Evolutionary conservation across 2,113 vertebrate species (phyloP).

Genomic region (Corythaixoides concolor): DNA sequence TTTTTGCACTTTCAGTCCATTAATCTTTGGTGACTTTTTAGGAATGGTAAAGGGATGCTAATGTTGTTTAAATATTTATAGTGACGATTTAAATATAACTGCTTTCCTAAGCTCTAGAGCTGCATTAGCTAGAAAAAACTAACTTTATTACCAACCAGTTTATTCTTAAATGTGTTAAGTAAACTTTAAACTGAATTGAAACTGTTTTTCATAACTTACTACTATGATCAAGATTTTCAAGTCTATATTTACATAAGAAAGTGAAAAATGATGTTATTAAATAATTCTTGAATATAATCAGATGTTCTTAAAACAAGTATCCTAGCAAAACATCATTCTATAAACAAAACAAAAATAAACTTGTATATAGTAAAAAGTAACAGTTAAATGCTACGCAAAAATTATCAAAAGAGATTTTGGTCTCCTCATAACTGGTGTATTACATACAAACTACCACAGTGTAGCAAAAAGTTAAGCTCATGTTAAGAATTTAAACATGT

Average conservation of each 20-base stretch:
- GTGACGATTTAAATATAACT: neutral
- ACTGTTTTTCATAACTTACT: neutral
- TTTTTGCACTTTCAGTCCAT: neutral
- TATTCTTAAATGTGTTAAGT: neutral
- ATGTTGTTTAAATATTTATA: slow-evolving; percentile 24
- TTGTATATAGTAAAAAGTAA: neutral
- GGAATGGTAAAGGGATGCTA: neutral
- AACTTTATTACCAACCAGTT: neutral
- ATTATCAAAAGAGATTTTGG: neutral
- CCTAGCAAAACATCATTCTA: neutral
- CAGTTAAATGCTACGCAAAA: neutral
- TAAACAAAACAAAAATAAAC: neutral
- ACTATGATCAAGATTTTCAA: neutral
- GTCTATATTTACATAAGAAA: neutral
- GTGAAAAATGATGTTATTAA: neutral
- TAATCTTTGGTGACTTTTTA: neutral
- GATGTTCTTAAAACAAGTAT: neutral
- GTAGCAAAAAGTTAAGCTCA: neutral
- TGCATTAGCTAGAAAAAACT: neutral
- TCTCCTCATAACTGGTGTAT: neutral
- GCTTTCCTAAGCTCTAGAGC: neutral
- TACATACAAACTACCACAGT: neutral
- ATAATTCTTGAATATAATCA: neutral
- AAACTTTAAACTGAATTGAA: neutral
- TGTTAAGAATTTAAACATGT: neutral